Base-by-base conservation (phyloP, 1,140 invertebrate species). In the Samia ricini region DNA sequence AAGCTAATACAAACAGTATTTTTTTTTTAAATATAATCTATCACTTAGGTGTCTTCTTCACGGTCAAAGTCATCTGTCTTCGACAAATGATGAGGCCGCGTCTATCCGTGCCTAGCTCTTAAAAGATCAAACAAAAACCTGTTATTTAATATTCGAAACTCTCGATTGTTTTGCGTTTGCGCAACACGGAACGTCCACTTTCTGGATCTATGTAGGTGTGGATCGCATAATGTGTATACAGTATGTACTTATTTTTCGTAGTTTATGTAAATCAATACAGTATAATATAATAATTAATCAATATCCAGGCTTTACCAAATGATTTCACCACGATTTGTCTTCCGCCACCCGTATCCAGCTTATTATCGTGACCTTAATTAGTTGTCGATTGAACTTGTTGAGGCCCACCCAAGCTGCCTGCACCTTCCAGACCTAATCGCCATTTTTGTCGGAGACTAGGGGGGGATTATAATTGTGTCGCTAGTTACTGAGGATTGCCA, bases 131-230 rank as follows among this genome's bases (percentile, higher is more conserved):
- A 69, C 60, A 68, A 69, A 68, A 73, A 70, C 68, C 48, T 68
- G 69, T 76, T 73, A 73, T 73, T 62, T 72, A 74, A 77, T 59
- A 71, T 71, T 77, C 71, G 74, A 72, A 77, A 63, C 69, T 76
- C 66, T 73, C 77, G 74, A 81, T 84, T 82, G 82, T 83, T 75
- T 76, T 56, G 57, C 62, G 68, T 64, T 84, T 84, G 76, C 79
- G 76, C 76, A 85, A 85, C 70, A 56, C 63, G 66, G 72, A 76
- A 72, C 73, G 76, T 81, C 74, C 68, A 72, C 76, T 80, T 69
- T 79, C 74, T 59, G 73, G 33, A 42, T 15, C 33, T 76, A 72
- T 69, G 69, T 67, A 66, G 61, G 61, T 63, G 78, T 81, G 71
- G 72, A 72, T 33, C 18, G 29, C 48, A 22, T 59, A 57, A 23